phyloP scores from a whole-genome alignment of 2,113 vertebrate genomes.

The Hippolais icterina region DNA sequence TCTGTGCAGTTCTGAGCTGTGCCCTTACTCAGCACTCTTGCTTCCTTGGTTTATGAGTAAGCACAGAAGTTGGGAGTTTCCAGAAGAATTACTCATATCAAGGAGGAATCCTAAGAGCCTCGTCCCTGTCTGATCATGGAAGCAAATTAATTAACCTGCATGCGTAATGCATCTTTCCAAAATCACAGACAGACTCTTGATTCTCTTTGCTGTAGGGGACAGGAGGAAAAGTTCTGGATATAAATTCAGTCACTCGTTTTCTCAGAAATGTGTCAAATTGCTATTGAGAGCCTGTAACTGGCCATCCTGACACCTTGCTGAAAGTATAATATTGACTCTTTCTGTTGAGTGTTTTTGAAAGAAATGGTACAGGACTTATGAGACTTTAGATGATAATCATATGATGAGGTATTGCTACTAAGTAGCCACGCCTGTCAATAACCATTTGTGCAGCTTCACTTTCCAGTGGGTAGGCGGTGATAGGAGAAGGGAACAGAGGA shows the following conservation, averaged over 20 bases:
- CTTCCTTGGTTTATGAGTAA: not conserved
- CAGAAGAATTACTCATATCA: not conserved
- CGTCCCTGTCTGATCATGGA: not conserved
- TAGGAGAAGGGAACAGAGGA: not conserved
- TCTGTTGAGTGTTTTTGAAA: not conserved
- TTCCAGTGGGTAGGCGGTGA: not conserved
- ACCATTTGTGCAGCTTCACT: not conserved
- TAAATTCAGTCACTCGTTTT: not conserved
- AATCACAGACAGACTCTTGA: not conserved
- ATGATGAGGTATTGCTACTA: not conserved
- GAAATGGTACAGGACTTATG: not conserved
- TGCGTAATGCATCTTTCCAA: not conserved
- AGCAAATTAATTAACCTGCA: not conserved
- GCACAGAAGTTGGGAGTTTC: conserved; percentile 36
- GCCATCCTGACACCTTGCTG: not conserved
- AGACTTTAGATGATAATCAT: not conserved
- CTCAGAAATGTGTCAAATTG: not conserved
- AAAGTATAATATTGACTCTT: not conserved
- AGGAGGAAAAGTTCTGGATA: not conserved
- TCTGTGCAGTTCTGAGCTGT: not conserved
- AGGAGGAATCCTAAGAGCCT: not conserved
- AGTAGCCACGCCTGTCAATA: not conserved
- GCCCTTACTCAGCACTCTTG: not conserved
- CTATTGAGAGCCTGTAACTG: not conserved
- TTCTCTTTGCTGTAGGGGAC: not conserved